A percentile compares a stretch with the other conserved stretches of the same genome.
phyloP scores from a whole-genome alignment of 2,797 vertebrate species.

The Cirrhinus molitorella region DNA sequence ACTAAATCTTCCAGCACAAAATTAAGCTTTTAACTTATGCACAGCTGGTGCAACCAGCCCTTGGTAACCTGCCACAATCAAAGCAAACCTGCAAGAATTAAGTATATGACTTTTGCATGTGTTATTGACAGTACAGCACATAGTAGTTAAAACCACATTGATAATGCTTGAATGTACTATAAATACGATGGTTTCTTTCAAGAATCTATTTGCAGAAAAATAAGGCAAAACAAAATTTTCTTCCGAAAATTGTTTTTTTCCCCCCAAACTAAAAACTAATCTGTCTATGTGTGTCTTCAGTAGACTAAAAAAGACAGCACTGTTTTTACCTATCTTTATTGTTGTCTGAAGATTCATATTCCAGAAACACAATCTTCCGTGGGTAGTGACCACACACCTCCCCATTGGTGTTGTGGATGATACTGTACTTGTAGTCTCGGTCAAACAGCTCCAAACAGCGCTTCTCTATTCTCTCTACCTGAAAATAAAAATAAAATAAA shows the following conservation, averaged over 20 bases:
- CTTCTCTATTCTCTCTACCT: constrained; percentile 92
- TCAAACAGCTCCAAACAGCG: constrained; percentile 93
- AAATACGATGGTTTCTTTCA: background rate
- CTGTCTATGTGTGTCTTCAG: background rate
- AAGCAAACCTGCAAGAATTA: background rate
- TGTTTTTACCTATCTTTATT: constrained; percentile 85
- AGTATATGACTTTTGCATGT: background rate
- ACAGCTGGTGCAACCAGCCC: background rate
- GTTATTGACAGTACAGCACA: background rate
- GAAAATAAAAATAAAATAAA: constrained; percentile 39
- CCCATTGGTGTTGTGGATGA: constrained; percentile 91
- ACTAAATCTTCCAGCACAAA: background rate
- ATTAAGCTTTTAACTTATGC: background rate
- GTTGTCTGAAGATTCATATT: constrained; percentile 86
- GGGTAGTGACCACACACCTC: constrained; percentile 97
- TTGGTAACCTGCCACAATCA: background rate
- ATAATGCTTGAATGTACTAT: background rate
- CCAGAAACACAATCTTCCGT: constrained; percentile 92
- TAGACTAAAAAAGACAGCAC: background rate
- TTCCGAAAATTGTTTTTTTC: background rate
- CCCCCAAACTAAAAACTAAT: background rate
- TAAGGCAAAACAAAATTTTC: background rate
- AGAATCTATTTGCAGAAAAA: background rate
- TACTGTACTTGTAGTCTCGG: constrained; percentile 93
- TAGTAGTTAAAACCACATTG: background rate